These are phyloP conservation scores for Habropoda laboriosa DNA, from an alignment of 1,140 invertebrate genomes.

Conservation along the genomic window DNA sequence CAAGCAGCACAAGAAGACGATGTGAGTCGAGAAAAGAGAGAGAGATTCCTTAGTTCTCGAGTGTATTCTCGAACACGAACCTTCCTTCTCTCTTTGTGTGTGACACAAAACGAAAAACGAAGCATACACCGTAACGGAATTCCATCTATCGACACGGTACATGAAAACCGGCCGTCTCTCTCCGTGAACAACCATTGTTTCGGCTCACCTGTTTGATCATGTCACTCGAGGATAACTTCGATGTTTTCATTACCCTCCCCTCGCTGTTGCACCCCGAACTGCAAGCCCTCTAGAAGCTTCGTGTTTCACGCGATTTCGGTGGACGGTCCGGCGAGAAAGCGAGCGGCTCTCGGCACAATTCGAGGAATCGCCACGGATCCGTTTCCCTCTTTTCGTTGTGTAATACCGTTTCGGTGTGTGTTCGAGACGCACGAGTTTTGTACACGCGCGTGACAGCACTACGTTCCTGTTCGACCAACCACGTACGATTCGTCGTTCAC, in stretches of 20 bases:
- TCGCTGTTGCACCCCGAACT: slow-evolving; percentile 54
- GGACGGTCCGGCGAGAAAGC: not conserved
- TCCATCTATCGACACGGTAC: not conserved
- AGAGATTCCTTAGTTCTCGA: not conserved
- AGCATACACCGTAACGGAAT: not conserved
- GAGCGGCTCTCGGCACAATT: not conserved
- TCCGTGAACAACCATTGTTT: not conserved
- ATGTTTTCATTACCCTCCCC: slow-evolving; percentile 74
- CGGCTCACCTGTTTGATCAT: slow-evolving; percentile 77
- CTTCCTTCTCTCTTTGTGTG: not conserved
- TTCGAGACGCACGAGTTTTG: not conserved
- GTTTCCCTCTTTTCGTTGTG: not conserved
- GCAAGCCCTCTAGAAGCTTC: slow-evolving; percentile 47
- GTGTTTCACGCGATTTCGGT: slow-evolving; percentile 33
- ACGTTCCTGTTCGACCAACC: slow-evolving; percentile 2
- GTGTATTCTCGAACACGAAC: not conserved
- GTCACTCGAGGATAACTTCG: slow-evolving; percentile 70
- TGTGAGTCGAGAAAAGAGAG: not conserved
- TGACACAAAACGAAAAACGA: not conserved
- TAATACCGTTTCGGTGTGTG: not conserved
- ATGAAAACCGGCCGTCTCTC: not conserved
- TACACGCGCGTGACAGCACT: slow-evolving; percentile 23
- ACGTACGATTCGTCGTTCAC: slow-evolving; percentile 15
- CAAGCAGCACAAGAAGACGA: not conserved
- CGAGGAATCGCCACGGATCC: not conserved